Conservation (phyloP, 2,888 invertebrate species). For the Sylvicola cinctus region DNA sequence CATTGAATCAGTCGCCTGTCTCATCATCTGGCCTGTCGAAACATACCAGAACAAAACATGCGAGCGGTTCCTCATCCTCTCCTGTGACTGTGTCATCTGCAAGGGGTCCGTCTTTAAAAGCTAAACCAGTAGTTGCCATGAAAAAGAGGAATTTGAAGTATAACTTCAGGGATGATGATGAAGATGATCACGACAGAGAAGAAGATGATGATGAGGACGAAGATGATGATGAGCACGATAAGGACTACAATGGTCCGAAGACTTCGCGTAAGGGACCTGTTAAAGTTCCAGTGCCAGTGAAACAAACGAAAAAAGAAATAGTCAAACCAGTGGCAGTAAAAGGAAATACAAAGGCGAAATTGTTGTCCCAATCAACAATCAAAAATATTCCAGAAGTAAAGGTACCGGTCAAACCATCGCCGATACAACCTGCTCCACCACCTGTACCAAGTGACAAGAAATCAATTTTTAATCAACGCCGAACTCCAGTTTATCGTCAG, state of each 20-base stretch:
- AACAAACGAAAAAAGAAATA: neutral
- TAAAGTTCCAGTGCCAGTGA: neutral
- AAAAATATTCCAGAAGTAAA: too few species aligned
- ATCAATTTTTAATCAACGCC: conserved; percentile 25
- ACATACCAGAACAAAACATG: neutral
- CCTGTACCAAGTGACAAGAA: conserved; percentile 11
- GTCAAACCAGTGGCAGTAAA: neutral
- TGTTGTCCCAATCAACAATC: too few species aligned
- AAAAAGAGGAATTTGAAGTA: too few species aligned
- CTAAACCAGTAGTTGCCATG: conserved; percentile 16
- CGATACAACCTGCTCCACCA: too few species aligned
- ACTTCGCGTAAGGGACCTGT: neutral
- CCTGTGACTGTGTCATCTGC: neutral
- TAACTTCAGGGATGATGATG: conserved; percentile 9
- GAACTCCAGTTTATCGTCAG: conserved; percentile 30
- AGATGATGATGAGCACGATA: neutral
- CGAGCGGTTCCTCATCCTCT: neutral
- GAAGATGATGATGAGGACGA: conserved; percentile 1
- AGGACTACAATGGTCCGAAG: neutral
- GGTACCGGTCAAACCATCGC: too few species aligned
- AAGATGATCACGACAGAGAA: conserved; percentile 11
- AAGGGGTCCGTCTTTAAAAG: conserved; percentile 23
- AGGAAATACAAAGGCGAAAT: neutral
- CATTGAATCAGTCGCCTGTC: too few species aligned
- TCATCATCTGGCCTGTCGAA: too few species aligned